Base-by-base conservation (phyloP, 2,797 vertebrate genomes). In the Mus minutoides region DNA sequence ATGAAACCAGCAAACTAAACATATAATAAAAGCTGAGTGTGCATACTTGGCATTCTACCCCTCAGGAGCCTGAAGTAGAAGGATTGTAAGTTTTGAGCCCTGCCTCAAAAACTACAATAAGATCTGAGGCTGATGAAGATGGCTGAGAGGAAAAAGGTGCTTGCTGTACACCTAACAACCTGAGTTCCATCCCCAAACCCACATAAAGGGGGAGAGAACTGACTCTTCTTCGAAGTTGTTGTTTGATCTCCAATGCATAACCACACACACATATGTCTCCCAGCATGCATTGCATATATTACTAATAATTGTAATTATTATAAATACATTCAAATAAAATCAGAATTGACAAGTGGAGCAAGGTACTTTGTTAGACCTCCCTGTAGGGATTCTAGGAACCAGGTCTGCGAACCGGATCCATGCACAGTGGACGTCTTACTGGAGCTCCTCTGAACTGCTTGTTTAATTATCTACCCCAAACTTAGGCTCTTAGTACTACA, bases 371-470 rank as follows among this genome's bases (percentile, higher is more conserved):
- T 71, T 85, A 14, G 29, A 12, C 43, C 10, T 84, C 37, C 24
- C 24, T 56, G 19, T 2, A 37, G 78, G 54, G n/a, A 26, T 26
- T 86, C 49, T 75, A 80, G 56, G 79, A 89, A 89, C 52, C 89
- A 92, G 88, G 54, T 91, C 88, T 86, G n/a, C 86, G 95, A 88
- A 87, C 14, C 69, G 91, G 88, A 56, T 54, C 40, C 73, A 5
- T 21, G 22, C 21, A 40, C 46, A 83, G 22, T 12, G 43, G 71
- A 60, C 16, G n/a, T 31, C 77, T n/a, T n/a, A 31, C 80, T 78
- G 88, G n/a, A 17, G 78, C 14, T 75, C 21, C 46, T 31, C 86
- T 56, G 10, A 67, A 75, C 64, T 3, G n/a, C 19, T 43, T 67
- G 83, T 85, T 52, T 73, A 22, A 69, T 67, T 56, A 22, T 71